Conservation (phyloP, 1,140 invertebrate genomes). For the Plutomurus gul region DNA sequence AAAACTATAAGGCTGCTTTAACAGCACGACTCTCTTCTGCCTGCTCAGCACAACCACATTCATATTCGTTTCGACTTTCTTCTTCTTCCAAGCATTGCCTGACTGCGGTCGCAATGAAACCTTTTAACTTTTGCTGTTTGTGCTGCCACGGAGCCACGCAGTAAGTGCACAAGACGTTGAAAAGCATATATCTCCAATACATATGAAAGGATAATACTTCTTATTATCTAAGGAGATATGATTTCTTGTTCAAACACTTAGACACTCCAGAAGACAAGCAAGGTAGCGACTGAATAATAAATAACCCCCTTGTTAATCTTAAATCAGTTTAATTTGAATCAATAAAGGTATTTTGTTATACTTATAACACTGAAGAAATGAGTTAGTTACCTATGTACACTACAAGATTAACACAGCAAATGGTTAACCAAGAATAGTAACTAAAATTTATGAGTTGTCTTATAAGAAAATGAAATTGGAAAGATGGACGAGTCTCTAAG, state of each 20-base stretch:
- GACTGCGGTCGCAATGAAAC: background rate
- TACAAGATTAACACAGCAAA: no score
- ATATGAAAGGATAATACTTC: no score
- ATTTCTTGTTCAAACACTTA: constrained; percentile 12
- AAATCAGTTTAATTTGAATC: constrained; percentile 37
- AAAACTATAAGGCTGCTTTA: background rate
- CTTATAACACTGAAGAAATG: no score
- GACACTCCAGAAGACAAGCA: background rate
- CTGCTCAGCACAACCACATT: background rate
- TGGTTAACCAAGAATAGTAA: no score
- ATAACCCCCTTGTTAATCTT: constrained; percentile 31
- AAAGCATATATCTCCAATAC: no score
- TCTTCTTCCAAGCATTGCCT: no score
- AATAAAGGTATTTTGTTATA: constrained; percentile 3
- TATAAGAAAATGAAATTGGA: no score
- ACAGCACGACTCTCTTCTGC: background rate
- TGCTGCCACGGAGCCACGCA: background rate
- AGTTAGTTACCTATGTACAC: no score
- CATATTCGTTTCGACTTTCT: background rate
- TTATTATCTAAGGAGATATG: no score
- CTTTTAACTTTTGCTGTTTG: background rate
- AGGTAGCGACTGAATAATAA: constrained; percentile 28
- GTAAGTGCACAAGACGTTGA: no score
- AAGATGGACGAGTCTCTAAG: no score
- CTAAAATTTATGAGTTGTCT: no score